Evolutionary conservation across 1,140 invertebrate genomes (phyloP).

Genomic region (Himalopsyche phryganea): DNA sequence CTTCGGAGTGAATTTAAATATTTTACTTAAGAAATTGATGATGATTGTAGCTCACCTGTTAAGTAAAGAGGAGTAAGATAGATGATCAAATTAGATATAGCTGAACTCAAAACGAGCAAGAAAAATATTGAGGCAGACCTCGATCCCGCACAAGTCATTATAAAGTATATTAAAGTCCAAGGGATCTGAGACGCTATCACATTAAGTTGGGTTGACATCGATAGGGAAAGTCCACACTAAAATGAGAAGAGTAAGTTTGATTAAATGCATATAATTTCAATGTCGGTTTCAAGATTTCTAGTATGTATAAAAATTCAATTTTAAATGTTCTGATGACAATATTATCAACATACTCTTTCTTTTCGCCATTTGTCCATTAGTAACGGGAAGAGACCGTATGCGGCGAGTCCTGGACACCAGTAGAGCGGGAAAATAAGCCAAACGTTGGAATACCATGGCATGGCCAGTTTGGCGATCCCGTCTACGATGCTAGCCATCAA

Average conservation of each 20-base stretch:
- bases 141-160: constrained; percentile 12
- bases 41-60: constrained; percentile 19
- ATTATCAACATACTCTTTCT: constrained; percentile 19
- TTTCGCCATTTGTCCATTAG: constrained; percentile 24
- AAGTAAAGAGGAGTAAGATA: constrained; percentile 23
- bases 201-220: constrained; percentile 24
- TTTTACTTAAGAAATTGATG: no score
- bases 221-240: constrained; percentile 13
- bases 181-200: constrained; percentile 24
- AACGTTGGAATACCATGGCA: constrained; percentile 29
- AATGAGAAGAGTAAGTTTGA: constrained; percentile 13
- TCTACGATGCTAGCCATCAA: constrained; percentile 19
- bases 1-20: no score
- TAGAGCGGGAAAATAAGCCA: constrained; percentile 30
- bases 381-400: constrained; percentile 4
- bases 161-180: constrained; percentile 15
- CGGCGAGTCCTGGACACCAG: constrained; percentile 28
- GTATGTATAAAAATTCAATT: no score
- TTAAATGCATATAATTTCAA: no score
- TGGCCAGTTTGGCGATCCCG: constrained; percentile 12
- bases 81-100: constrained; percentile 24
- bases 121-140: constrained; percentile 20
- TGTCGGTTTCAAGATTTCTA: no score
- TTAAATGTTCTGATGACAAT: no score
- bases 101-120: constrained; percentile 14